These are phyloP conservation scores for Pseudomyrmex flavicornis DNA, from an alignment of 1,140 invertebrate genomes.

Conservation along the genomic window DNA sequence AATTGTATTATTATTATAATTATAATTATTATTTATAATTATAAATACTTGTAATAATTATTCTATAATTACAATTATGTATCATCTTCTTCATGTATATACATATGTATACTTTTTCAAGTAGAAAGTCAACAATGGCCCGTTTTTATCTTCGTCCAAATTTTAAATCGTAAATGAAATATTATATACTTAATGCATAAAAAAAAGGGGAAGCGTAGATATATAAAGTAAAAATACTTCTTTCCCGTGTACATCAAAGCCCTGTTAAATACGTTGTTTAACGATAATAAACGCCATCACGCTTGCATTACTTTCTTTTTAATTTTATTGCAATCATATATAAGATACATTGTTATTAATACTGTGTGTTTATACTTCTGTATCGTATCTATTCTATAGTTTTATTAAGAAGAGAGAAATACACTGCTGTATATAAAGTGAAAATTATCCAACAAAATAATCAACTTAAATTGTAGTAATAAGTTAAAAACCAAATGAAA, in stretches of 20 bases:
- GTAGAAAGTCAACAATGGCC: slow-evolving; percentile 58
- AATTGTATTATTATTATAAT: neutral
- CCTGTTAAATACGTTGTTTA: slow-evolving; percentile 86
- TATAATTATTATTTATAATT: neutral
- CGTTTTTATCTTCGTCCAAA: slow-evolving; percentile 79
- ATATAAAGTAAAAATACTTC: slow-evolving; percentile 80
- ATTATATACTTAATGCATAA: slow-evolving; percentile 82
- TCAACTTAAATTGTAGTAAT: neutral
- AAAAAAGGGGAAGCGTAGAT: slow-evolving; percentile 80
- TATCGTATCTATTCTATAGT: neutral
- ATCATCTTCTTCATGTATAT: too few relatives aligned
- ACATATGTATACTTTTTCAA: neutral
- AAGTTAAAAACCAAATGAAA: too few relatives aligned
- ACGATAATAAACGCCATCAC: slow-evolving; percentile 86
- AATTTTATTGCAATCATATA: slow-evolving; percentile 66
- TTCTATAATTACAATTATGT: too few relatives aligned
- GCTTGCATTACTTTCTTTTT: slow-evolving; percentile 81
- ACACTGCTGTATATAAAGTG: neutral
- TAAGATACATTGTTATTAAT: slow-evolving; percentile 28
- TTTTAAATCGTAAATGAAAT: slow-evolving; percentile 83
- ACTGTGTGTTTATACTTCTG: neutral
- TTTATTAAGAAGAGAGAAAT: slow-evolving; percentile 1
- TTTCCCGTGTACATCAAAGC: slow-evolving; percentile 85
- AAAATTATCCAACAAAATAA: slow-evolving; percentile 22
- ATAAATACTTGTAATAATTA: too few relatives aligned